Evolutionary conservation across 2,888 invertebrate species (phyloP).

Genomic region (Strigamia transsilvanica): DNA sequence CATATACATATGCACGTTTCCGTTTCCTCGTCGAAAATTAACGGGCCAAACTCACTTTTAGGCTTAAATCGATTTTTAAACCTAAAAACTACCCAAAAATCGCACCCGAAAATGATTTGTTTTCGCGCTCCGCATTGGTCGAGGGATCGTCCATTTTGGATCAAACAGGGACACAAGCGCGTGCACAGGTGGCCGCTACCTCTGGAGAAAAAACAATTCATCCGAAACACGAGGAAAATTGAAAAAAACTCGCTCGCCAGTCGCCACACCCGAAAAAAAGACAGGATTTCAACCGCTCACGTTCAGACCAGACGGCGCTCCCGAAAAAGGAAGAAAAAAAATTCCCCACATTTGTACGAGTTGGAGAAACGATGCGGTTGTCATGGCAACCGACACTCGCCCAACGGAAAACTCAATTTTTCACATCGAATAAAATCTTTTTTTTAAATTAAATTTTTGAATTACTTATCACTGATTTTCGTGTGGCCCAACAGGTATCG

Average conservation of each 20-base stretch:
- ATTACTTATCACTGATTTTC: neutral
- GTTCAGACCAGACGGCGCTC: slow-evolving; percentile 10
- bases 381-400: too few species aligned
- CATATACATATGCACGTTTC: too few species aligned
- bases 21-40: too few species aligned
- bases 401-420: too few species aligned
- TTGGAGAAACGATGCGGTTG: too few species aligned
- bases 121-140: neutral
- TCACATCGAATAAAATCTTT: too few species aligned
- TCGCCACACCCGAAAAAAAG: neutral
- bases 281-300: neutral
- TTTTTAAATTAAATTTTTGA: neutral
- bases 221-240: too few species aligned
- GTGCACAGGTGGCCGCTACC: neutral
- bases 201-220: neutral
- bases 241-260: neutral
- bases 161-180: neutral
- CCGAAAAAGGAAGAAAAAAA: neutral
- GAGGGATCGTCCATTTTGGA: neutral
- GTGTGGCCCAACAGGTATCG: neutral
- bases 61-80: too few species aligned
- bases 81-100: neutral
- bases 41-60: too few species aligned
- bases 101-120: neutral
- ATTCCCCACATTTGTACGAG: too few species aligned